Base-by-base conservation (phyloP, 92 coral and sea anemone genomes). In the Heliopora coerulea region DNA sequence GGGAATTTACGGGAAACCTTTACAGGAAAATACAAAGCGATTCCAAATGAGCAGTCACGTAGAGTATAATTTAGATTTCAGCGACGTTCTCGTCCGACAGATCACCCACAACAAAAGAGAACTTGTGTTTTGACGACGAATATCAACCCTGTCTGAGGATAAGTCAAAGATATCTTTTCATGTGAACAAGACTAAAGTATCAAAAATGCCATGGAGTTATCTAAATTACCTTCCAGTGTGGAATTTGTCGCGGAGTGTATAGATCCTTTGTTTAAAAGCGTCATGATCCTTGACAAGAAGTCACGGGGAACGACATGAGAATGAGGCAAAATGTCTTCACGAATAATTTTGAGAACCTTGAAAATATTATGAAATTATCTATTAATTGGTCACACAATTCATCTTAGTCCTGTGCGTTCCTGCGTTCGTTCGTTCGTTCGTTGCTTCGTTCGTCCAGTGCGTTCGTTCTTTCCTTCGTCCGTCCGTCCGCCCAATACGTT, bases 181-280 rank as follows among this genome's bases (percentile, higher is more conserved):
- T 37, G 42, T 4, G 6, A 37, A 37, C 11, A 37, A 4, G 42
- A 37, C 15, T 1, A 37, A 63, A 1, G 12, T 1, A 9, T 63
- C 13, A 0, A 4, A 4, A 37, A 61, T 82, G 89, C 97, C 98
- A n/a, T 13, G 3, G 27, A 63, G 18, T 24, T 1, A 9, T 63
- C 13, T 0, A 4, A 4, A 37, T 66, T 82, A 92, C 97, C 98
- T 69, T 96, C 91, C 44, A 93, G 85, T 0, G 98, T 86, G 13
- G 98, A 88, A 80, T 93, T 91, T 24, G 98, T 88, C 54, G 98
- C 98, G 0, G 98, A 93, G 80, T 93, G 98, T 19, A 93, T 93
- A 1, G 98, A 93, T 42, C 98, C 98, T 68, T 88, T 84, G 83
- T 93, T 93, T 18, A 93, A 72, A 7, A 93, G 91, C 15, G 98